Base-by-base conservation (phyloP, 2,888 invertebrate genomes). In the Agrochola macilenta region DNA sequence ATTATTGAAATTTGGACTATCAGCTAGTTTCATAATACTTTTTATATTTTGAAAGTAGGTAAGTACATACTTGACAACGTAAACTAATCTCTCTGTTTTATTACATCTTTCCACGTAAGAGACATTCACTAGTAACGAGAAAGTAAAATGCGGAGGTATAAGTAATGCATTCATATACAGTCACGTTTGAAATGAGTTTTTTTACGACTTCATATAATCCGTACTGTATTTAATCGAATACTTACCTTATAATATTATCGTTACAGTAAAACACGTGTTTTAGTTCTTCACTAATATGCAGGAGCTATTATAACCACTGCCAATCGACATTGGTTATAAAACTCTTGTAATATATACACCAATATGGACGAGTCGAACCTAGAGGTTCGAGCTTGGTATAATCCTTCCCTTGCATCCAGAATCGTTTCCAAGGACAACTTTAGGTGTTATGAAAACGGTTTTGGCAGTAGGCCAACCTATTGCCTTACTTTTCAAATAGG, bases 181-280 rank as follows among this genome's bases (percentile, higher is more conserved):
- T 81, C 70, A 85, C 69, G 69, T 69, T 76, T 68, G 57, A 61
- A 82, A 72, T 82, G 39, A 76, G 71, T 65, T 72, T 82, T 60
- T 85, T 82, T 69, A 85, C 76, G 69, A 82, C 69, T 52, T 69
- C 52, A 26, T 49, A 54, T 54, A 78, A 83, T 78, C 57, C 61
- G 52, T 65, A 64, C 52, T 57, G 35, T 43, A 69, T 64, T 65
- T 65, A 73, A 65, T 73, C 69, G 46, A 69, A 64, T 64, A 69
- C n/a, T 4, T 49, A 65, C 35, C 58, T 54, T 65, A 46, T 23
- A 74, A n/a, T 57, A 46, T 26, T 58, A 35, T 54, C 23, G 70
- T 23, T 61, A 26, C 7, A 17, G n/a, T 23, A 11, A 64, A 66
- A 57, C 49, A 57, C 14, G 23, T 52, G 74, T 81, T 39, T 70